Base-by-base conservation (phyloP, 2,888 invertebrate species). In the Gortyna flavago region DNA sequence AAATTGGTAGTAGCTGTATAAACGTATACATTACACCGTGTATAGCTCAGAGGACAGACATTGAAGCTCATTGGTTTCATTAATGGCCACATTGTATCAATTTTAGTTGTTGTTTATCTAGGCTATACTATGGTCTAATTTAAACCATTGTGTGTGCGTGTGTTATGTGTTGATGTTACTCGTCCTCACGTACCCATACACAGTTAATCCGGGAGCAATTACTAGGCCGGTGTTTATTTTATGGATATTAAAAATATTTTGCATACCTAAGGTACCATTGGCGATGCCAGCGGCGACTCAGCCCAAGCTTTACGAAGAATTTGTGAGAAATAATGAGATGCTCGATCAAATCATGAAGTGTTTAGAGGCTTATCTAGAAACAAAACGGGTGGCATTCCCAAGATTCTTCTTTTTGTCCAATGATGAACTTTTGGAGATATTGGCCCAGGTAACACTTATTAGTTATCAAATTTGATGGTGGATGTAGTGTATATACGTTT, bases 301-400 rank as follows among this genome's bases (percentile, higher is more conserved):
- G 87, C 97, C 98, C 0, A 98, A 98, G 25, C 94, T 98, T 13
- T 97, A 98, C 84, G 98, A 98, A 84, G 97, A 97, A 62, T 97
- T 99, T 38, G 95, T 97, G 62, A 97, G 97, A 78, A 98, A 98
- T 90, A 99, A 99, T 92, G 97, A 97, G 62, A 97, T 98, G 89
- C 94, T 99, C 72, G 99, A 99, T 89, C 98, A 98, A 93, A 99
- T 99, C 64, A 98, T 98, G 97, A 98, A 99, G 91, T 99, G 99
- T 88, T 96, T 99, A 51, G 99, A 99, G 92, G 98, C 98, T 0
- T 99, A 99, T 92, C 95, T 99, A 76, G 99, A 99, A 94, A 98
- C 98, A 0, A 99, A 99, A 92, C 97, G 99, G 64, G 98, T 98
- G 18, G 98, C 98, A 0, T 99, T 99, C 93, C 98, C 99, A 21